A percentile compares a stretch with the other conserved stretches of the same genome.
These are phyloP conservation scores for Apis dorsata DNA, from an alignment of 1,140 invertebrate species.

Conservation along the genomic window DNA sequence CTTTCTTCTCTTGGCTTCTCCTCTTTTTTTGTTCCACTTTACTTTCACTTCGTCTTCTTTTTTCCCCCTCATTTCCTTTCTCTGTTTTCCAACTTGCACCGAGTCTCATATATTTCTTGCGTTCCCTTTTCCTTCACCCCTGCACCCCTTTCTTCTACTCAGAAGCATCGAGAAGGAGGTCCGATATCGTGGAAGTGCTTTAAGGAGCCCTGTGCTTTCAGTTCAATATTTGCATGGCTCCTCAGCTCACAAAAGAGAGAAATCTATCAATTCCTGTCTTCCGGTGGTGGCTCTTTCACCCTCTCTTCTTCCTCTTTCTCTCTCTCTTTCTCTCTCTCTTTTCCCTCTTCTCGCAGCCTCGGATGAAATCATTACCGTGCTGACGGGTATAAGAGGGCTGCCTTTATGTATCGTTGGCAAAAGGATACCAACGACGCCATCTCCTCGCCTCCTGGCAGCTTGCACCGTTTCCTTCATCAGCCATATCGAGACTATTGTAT, in stretches of 20 bases:
- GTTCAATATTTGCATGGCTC: conserved; percentile 71
- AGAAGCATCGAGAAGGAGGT: conserved; percentile 41
- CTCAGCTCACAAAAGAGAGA: conserved; percentile 70
- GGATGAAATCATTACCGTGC: conserved; percentile 75
- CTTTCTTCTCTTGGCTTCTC: not conserved
- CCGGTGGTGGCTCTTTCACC: conserved; percentile 45
- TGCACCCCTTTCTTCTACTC: too few relatives aligned
- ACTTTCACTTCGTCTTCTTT: not conserved
- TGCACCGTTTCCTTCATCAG: conserved; percentile 25
- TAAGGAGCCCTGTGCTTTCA: conserved; percentile 67
- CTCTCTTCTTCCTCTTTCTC: not conserved
- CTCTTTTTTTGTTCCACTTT: not conserved
- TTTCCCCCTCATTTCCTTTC: not conserved
- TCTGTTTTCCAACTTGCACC: conserved; percentile 30
- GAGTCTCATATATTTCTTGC: not conserved
- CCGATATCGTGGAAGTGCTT: conserved; percentile 61
- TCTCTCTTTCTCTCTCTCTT: not conserved
- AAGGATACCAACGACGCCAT: conserved; percentile 49
- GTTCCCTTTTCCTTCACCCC: too few relatives aligned
- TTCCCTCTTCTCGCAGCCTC: conserved; percentile 47
- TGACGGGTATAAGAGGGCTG: conserved; percentile 56
- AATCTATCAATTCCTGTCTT: conserved; percentile 78
- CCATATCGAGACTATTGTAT: conserved; percentile 61
- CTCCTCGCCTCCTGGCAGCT: conserved; percentile 28
- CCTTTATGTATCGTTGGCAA: conserved; percentile 62